Evolutionary conservation across 1,140 invertebrate species (phyloP), one percentile per base, ranked within the genome.

Genomic region (Camponotus vicinus): DNA sequence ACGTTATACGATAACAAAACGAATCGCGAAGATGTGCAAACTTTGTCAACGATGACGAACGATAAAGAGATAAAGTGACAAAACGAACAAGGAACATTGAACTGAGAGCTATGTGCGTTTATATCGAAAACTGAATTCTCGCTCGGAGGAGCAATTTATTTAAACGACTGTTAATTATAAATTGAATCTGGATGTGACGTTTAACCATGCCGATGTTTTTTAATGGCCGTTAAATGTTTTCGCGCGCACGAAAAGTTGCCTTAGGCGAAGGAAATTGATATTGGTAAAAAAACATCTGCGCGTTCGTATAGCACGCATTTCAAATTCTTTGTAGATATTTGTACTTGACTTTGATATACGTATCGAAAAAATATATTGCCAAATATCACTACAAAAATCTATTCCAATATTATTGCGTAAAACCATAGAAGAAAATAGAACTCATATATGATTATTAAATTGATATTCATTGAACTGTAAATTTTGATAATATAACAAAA

Each of bases 181-280:
- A 71, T 73, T 73, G 18, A 59, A 82, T 71, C 52, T 82, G 66
- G 15, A 73, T 73, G 21, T n/a, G 37, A 73, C 37, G 27, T 82
- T 42, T 32, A n/a, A 37, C 49, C 13, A n/a, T 21, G 21, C 40
- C 21, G 9, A 57, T 70, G 15, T 21, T 42, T 61, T 61, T 61
- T 21, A 59, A 82, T 9, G 11, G 11, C 21, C 27, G 40, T 71
- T 73, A 82, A 82, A 82, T 11, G n/a, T 73, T 82, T 73, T 73
- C 18, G 45, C 11, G 55, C 45, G 15, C 13, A 57, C 21, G 21
- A 15, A 32, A 15, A 55, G 34, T 80, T 70, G 78, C 67, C 27
- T 59, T 61, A 21, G 69, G 67, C 79, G 11, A 82, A 57, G 40
- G 8, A 82, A 15, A 21, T 13, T 34, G 52, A n/a, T 64, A 64